Conservation (phyloP, 1,140 invertebrate species). For the Colletes latitarsis region DNA sequence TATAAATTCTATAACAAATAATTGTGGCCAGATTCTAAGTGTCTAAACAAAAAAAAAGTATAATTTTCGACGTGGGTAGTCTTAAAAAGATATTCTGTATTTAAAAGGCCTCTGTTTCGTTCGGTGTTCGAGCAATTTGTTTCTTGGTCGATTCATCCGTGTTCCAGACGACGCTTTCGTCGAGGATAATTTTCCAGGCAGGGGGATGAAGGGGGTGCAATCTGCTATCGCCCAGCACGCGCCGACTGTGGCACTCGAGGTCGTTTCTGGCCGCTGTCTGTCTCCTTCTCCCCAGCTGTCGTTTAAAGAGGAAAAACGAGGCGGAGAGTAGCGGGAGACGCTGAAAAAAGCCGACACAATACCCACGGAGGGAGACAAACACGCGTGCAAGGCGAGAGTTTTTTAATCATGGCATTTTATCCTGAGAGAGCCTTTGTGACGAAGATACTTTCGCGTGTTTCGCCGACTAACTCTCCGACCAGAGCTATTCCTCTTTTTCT, state of each 20-base stretch:
- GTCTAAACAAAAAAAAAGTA: no score
- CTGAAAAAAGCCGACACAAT: constrained; percentile 10
- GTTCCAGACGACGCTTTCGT: no score
- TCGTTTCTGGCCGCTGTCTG: neutral
- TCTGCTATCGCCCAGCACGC: neutral
- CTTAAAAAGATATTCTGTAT: no score
- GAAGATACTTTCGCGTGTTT: constrained; percentile 33
- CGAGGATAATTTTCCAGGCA: neutral
- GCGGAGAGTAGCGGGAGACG: neutral
- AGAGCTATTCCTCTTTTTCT: neutral
- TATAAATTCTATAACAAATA: no score
- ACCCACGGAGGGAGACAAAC: neutral
- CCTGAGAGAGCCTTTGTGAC: constrained; percentile 34
- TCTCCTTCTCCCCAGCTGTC: neutral
- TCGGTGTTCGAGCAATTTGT: neutral
- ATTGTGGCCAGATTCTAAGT: no score
- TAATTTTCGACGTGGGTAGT: no score
- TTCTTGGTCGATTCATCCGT: no score
- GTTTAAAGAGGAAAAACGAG: neutral
- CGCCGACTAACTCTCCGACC: neutral
- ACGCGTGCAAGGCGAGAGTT: constrained; percentile 21
- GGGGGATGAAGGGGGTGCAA: neutral
- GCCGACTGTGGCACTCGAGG: no score
- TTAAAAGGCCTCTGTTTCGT: no score
- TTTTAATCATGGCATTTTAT: constrained; percentile 56